phyloP scores from a whole-genome alignment of 2,888 invertebrate species.

The Automeris io region DNA sequence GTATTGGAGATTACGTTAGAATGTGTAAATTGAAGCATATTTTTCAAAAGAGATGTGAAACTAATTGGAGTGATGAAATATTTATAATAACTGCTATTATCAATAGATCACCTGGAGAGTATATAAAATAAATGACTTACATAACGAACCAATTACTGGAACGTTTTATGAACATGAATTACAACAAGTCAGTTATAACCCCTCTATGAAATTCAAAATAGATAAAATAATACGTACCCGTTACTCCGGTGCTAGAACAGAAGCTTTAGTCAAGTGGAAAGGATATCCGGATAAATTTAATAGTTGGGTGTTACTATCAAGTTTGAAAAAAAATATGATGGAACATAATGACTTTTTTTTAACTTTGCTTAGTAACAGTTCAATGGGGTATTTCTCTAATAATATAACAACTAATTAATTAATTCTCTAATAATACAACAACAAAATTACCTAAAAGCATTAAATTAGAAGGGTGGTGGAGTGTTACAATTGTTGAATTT shows the following conservation, averaged over 20 bases:
- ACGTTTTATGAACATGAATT: slow-evolving; percentile 24
- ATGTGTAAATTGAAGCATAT: slow-evolving; percentile 24
- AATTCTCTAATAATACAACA: too few relatives aligned
- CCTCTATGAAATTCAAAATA: slow-evolving; percentile 16
- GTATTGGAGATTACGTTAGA: slow-evolving; percentile 12
- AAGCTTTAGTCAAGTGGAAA: slow-evolving; percentile 25
- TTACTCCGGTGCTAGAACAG: slow-evolving; percentile 18
- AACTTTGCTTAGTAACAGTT: slow-evolving; percentile 10
- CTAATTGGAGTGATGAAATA: slow-evolving; percentile 29
- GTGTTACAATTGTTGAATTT: slow-evolving; percentile 15
- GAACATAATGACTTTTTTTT: slow-evolving; percentile 21
- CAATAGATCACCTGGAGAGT: slow-evolving; percentile 15
- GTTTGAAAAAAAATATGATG: slow-evolving; percentile 17
- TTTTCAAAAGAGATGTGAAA: slow-evolving; percentile 25
- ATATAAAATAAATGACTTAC: slow-evolving; percentile 19
- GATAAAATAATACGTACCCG: slow-evolving; percentile 16
- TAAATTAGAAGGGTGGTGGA: slow-evolving; percentile 17
- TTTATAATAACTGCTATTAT: slow-evolving; percentile 16
- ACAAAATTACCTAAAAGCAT: slow-evolving; percentile 19
- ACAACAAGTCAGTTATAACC: slow-evolving; percentile 19
- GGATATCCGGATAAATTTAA: slow-evolving; percentile 26
- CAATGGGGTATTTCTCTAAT: slow-evolving; percentile 19
- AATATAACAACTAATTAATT: slow-evolving; percentile 17
- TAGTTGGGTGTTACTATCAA: slow-evolving; percentile 16
- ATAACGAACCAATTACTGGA: slow-evolving; percentile 16